phyloP scores from a whole-genome alignment of 2,797 vertebrate genomes.

The Pangasius sanitwongsei region DNA sequence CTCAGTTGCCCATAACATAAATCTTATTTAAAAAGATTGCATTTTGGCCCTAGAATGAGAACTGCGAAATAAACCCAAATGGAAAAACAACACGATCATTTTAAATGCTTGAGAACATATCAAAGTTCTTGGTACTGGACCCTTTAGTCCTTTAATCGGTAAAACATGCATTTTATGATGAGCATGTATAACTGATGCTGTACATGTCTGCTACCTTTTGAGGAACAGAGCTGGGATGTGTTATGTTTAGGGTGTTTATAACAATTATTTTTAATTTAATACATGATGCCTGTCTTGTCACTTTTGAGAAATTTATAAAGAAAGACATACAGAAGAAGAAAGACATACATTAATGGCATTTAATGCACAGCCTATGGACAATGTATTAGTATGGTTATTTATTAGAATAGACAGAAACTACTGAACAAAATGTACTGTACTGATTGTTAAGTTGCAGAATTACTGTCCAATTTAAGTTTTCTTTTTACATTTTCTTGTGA shows the following conservation, averaged over 20 bases:
- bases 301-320: conserved; percentile 14
- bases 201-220: conserved; percentile 46
- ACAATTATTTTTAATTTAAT: conserved; percentile 43
- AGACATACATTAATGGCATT: not conserved
- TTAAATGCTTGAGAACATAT: conserved; percentile 14
- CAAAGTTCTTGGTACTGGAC: not conserved
- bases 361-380: conserved; percentile 10
- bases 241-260: conserved; percentile 42
- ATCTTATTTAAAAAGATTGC: not conserved
- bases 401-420: conserved; percentile 26
- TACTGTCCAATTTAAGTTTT: conserved; percentile 22
- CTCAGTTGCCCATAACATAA: not conserved
- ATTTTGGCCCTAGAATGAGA: not conserved
- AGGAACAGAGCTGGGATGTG: conserved; percentile 37
- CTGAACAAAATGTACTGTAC: conserved; percentile 33
- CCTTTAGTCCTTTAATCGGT: not conserved
- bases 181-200: conserved; percentile 48
- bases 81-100: not conserved
- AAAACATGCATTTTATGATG: conserved; percentile 13
- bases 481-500: not conserved
- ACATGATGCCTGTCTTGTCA: conserved; percentile 34
- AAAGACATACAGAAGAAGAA: not conserved
- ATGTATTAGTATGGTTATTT: conserved; percentile 31
- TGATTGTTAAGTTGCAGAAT: conserved; percentile 16
- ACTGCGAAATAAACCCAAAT: not conserved